Base-by-base conservation (phyloP, 2,797 vertebrate species). In the Eulemur coronatus region DNA sequence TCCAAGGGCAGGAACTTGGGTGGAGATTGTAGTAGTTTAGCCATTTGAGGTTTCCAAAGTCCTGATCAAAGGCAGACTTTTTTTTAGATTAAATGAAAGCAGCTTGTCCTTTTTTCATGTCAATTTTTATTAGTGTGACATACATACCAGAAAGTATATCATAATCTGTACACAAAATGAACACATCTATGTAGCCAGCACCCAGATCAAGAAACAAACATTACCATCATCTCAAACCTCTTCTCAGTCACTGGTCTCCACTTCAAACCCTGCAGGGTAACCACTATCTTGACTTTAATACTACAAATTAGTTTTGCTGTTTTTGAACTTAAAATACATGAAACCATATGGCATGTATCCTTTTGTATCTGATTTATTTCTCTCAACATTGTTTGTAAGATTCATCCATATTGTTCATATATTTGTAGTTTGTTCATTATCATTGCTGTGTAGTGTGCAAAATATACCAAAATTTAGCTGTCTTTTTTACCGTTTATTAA, bases 1-100 rank as follows among this genome's bases (percentile, higher is more conserved):
- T 99, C 99, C 0, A 97, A 91, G 7, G 98, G 98, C 81, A 98
- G 98, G 97, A 98, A 98, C 97, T 98, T 99, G 22, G 97, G 97
- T n/a, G 99, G 96, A 59, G 95, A 46, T 38, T 99, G 97, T 6
- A 98, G 91, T 43, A 98, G 91, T 57, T 91, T 97, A 92, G 99
- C 99, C 99, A 99, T 99, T 55, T 33, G 48, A 52, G 43, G 52
- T 94, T 84, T n/a, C 67, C 91, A 97, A 95, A 67, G 50, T 96
- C 98, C 97, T 97, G 88, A 24, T 57, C 87, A 79, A 97, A 97
- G 7, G 65, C 20, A 96, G 61, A 93, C 13, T 3, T 9, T 30
- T 48, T 50, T 86, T 76, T 10, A 84, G 69, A 52, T 89, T 35
- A 70, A 43, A 18, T 63, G 1, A 89, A 94, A 94, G 38, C 55